Conservation (phyloP, 2,113 vertebrate species). For the Hylia prasina region DNA sequence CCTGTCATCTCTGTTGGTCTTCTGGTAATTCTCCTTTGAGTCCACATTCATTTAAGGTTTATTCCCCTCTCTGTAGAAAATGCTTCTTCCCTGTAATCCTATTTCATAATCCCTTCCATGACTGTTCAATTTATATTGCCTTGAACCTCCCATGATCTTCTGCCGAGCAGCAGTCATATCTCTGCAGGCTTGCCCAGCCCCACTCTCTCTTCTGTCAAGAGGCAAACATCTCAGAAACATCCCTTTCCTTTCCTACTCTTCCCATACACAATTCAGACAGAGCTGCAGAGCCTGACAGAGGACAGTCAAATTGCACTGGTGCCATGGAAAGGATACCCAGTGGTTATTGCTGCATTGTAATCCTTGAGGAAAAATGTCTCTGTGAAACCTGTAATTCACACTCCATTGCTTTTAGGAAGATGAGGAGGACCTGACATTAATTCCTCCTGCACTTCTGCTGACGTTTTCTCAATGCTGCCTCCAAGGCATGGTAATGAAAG, state of each 20-base stretch:
- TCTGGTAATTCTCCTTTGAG: neutral
- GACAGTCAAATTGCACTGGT: neutral
- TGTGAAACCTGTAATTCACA: neutral
- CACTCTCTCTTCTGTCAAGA: neutral
- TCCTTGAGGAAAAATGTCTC: neutral
- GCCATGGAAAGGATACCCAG: neutral
- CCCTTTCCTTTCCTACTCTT: neutral
- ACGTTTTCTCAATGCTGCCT: neutral
- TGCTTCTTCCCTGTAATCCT: neutral
- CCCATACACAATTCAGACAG: neutral
- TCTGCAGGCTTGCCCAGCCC: neutral
- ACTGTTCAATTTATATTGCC: neutral
- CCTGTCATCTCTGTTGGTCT: neutral
- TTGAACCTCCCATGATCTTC: accelerated
- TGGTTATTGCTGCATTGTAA: neutral
- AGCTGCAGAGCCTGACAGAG: neutral
- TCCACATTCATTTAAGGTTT: neutral
- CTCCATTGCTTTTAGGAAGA: neutral
- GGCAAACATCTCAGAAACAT: neutral
- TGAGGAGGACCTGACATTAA: neutral
- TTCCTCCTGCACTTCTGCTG: neutral
- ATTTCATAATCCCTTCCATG: neutral
- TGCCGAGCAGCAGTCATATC: neutral
- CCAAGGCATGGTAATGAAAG: accelerated
- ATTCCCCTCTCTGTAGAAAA: neutral